Evolutionary conservation across 2,113 vertebrate genomes (phyloP).

Genomic region (Hippocampus comes): DNA sequence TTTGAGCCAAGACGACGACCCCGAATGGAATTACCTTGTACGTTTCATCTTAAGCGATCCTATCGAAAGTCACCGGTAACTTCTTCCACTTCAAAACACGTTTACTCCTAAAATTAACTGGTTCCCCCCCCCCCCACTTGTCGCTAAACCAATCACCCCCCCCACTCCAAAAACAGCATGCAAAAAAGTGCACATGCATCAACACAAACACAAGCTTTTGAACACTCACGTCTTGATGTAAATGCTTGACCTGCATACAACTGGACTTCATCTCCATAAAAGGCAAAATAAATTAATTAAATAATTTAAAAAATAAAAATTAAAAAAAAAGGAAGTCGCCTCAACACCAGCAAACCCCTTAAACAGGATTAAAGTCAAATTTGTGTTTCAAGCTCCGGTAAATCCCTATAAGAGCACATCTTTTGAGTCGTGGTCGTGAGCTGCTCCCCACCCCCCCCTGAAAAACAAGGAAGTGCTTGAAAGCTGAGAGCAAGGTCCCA

Average conservation of each 20-base stretch:
- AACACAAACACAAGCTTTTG: conserved; percentile 2
- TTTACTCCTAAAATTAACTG: neutral
- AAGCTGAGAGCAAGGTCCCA: conserved; percentile 50
- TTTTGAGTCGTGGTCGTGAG: conserved; percentile 9
- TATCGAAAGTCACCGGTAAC: too few relatives aligned
- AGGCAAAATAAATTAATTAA: neutral
- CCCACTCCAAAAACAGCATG: conserved; percentile 6
- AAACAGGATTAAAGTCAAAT: conserved; percentile 12
- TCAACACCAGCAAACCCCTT: conserved; percentile 13
- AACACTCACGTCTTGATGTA: conserved; percentile 65
- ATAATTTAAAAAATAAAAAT: neutral
- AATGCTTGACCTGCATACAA: conserved; percentile 68
- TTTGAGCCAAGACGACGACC: too few relatives aligned
- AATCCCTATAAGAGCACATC: neutral
- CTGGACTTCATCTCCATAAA: conserved; percentile 70
- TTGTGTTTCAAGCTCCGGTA: neutral
- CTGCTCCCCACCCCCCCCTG: conserved; percentile 33
- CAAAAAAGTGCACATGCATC: neutral
- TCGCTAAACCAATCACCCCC: neutral
- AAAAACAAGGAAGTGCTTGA: conserved; percentile 17
- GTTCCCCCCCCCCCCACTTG: neutral
- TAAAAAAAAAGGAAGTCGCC: neutral
- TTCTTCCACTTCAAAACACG: neutral
- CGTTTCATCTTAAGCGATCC: too few relatives aligned
- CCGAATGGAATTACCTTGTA: too few relatives aligned